Base-by-base conservation (phyloP, 2,113 vertebrate species). In the Sturnus vulgaris region DNA sequence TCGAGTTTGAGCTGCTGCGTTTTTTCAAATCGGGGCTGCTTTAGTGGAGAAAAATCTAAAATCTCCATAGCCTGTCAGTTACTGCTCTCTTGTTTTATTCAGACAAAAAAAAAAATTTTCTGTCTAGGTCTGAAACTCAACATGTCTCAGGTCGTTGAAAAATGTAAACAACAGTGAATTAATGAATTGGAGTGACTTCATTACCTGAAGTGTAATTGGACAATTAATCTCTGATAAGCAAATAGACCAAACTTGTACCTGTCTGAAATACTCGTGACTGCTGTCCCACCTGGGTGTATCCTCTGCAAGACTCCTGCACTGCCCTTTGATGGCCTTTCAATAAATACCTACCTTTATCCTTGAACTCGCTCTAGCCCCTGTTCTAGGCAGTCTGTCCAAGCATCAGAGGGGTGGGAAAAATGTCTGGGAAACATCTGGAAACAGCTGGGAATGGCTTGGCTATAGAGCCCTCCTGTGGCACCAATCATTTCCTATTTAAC, bases 1-100 rank as follows among this genome's bases (percentile, higher is more conserved):
- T 7, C 7, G 2, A 11, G 7, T 3, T 16, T 11, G 13, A 50
- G 47, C n/a, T 50, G 7, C 15, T 6, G 0, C 3, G 11, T 1
- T 7, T 39, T 39, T 7, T 4, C 33, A 52, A 17, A 52, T 18
- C 50, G 10, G 25, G 27, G 50, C 50, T 52, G 50, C 50, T 28
- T 52, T 52, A 52, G 50, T 17, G 50, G 1, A 52, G 27, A 15
- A 52, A 28, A 52, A 28, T 28, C 50, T 52, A 52, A 52, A 52
- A 52, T 17, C 50, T 52, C 50, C 50, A 52, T 6, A 52, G 50
- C 15, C 50, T 52, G 50, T 17, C 50, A 52, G 27, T 9, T 52
- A 52, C 27, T 52, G 50, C 27, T 52, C 27, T 52, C 50, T 15
- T 7, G 13, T 0, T 63, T 27, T 5, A 4, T 5, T 20, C 46